phyloP scores from a whole-genome alignment of 2,888 invertebrate genomes.

The Apamea sordens region DNA sequence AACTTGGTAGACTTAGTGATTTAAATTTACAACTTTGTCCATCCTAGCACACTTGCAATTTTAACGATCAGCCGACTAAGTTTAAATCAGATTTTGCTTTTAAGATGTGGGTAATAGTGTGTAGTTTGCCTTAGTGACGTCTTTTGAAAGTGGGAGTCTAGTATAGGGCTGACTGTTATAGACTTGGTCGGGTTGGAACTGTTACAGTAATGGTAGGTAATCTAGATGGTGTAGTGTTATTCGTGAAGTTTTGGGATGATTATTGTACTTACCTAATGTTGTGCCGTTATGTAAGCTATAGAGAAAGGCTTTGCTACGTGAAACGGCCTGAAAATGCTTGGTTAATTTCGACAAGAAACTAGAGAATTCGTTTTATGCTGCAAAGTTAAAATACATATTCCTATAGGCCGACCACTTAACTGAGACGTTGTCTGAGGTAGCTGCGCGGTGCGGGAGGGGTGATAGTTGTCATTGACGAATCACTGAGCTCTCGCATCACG shows the following conservation, averaged over 20 bases:
- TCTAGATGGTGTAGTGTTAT: conserved; percentile 19
- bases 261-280: conserved; percentile 7
- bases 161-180: conserved; percentile 35
- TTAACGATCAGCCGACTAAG: conserved; percentile 81
- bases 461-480: no score
- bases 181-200: conserved; percentile 21
- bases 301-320: not conserved
- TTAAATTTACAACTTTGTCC: conserved; percentile 88
- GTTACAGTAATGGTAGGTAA: conserved; percentile 34
- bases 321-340: not conserved
- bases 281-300: not conserved
- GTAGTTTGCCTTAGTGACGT: conserved; percentile 60
- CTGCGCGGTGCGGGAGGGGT: no score
- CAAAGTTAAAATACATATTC: not conserved
- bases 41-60: conserved; percentile 82
- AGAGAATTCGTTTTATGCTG: not conserved
- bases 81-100: conserved; percentile 82
- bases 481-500: no score
- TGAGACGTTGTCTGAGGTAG: no score
- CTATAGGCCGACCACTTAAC: no score
- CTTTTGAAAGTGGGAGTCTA: conserved; percentile 53
- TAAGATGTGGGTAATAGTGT: conserved; percentile 74
- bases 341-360: not conserved
- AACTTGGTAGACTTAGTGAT: conserved; percentile 87
- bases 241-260: conserved; percentile 29